A percentile compares a stretch with the other conserved stretches of the same genome.
Evolutionary conservation across 64 coral and sea anemone genomes (phyloP).

Genomic region (Dendronephthya gigantea): DNA sequence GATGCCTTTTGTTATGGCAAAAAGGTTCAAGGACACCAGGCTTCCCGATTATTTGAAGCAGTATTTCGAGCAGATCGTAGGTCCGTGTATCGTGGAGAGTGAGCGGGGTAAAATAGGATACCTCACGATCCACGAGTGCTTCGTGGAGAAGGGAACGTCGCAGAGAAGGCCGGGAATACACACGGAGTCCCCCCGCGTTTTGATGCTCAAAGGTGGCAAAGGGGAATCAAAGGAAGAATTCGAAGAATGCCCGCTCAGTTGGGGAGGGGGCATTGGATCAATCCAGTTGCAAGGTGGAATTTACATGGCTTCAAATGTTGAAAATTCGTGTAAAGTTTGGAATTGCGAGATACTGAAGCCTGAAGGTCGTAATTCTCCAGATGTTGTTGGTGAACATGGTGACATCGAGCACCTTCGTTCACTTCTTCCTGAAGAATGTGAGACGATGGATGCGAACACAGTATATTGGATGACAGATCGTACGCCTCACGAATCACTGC

Average conservation of each 20-base stretch:
- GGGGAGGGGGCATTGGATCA: not conserved
- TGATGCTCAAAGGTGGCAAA: not conserved
- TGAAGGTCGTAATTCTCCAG: not conserved
- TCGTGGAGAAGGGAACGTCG: not conserved
- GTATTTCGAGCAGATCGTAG: not conserved
- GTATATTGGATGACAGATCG: not conserved
- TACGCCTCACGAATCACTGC: not conserved
- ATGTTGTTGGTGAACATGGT: not conserved
- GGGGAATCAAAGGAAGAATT: not conserved
- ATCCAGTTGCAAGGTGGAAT: not conserved
- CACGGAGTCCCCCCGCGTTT: not conserved
- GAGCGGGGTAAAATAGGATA: not conserved
- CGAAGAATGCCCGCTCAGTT: not conserved
- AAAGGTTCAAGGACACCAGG: not conserved
- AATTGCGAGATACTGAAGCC: not conserved
- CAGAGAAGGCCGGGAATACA: not conserved
- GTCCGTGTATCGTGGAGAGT: not conserved
- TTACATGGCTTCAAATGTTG: slow-evolving; percentile 1
- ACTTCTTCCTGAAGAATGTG: not conserved
- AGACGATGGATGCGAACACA: not conserved
- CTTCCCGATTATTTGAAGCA: not conserved
- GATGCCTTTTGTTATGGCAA: not conserved
- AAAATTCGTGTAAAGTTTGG: not conserved
- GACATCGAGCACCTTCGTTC: not conserved
- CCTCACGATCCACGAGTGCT: not conserved